Evolutionary conservation across 92 coral and sea anemone genomes (phyloP), one percentile per base, ranked within the genome.

Genomic region (Zoanthus gigantus): DNA sequence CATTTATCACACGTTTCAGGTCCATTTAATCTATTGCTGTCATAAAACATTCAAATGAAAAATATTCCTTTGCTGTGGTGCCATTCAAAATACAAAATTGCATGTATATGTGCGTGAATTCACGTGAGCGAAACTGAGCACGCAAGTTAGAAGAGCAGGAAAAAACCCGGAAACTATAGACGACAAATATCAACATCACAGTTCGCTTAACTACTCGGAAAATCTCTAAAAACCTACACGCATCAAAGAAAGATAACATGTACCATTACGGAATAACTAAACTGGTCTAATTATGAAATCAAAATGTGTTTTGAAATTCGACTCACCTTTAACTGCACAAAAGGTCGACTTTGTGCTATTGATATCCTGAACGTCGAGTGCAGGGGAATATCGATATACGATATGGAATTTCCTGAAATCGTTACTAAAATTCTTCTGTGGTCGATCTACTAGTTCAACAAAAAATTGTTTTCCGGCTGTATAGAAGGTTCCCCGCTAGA

Each of bases 401-500:
- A 95, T 87, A 87, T 95, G 98, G 89, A 87, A 86, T 89, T 92
- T 93, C 88, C 96, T 91, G 93, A 84, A 87, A 82, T 95, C 86
- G 50, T 77, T 65, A 77, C 75, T 76, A 50, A 87, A 42, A 52
- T 81, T 73, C 46, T 79, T 76, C 79, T 86, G 83, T 34, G 81
- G 88, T 34, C 77, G 77, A 69, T 88, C 81, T 60, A 72, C 78
- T 32, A 91, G 94, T 66, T 93, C 98, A 29, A 95, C 71, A 74
- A 95, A 93, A 89, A 87, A 95, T 54, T 94, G 93, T 58, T 84
- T 82, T 53, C 96, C 96, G 65, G 76, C 80, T 47, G 98, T 93
- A 68, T 89, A 89, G 46, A 97, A 97, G 18, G 94, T 90, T 11
- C 99, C 99, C 71, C 90, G 95, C 99, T 97, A 88, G 45, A 66